These are phyloP conservation scores for Pionites leucogaster DNA, from an alignment of 2,113 vertebrate species.

Conservation along the genomic window DNA sequence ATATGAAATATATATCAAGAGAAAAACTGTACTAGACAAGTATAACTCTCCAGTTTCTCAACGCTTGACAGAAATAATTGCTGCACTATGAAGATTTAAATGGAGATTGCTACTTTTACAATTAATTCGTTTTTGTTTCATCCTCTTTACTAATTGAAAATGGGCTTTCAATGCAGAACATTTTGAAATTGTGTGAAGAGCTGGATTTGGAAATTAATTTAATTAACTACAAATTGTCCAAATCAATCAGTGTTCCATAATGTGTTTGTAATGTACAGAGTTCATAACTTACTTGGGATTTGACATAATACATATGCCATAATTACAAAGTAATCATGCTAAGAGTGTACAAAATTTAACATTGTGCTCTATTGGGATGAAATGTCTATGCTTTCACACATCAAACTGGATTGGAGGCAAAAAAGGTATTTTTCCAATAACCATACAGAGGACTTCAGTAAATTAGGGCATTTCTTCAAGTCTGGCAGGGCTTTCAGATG, in stretches of 20 bases:
- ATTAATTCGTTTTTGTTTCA: conserved; percentile 83
- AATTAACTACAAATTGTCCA: conserved; percentile 82
- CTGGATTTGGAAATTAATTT: conserved; percentile 82
- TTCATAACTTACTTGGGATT: conserved; percentile 74
- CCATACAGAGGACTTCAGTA: conserved; percentile 23
- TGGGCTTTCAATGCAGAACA: conserved; percentile 73
- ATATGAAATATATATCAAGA: conserved; percentile 50
- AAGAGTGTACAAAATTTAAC: conserved; percentile 59
- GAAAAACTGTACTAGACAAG: conserved; percentile 71
- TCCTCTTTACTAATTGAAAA: conserved; percentile 81
- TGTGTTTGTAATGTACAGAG: conserved; percentile 65
- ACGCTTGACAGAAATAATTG: conserved; percentile 79
- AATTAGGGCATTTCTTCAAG: conserved; percentile 32
- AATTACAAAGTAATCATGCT: conserved; percentile 66
- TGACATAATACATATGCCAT: conserved; percentile 61
- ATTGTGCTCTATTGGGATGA: conserved; percentile 14
- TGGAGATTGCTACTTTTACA: conserved; percentile 76
- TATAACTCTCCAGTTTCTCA: conserved; percentile 72
- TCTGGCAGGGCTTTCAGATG: neutral
- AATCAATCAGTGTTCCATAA: conserved; percentile 78
- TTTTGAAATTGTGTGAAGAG: conserved; percentile 78
- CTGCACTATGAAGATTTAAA: conserved; percentile 74
- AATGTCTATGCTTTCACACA: neutral
- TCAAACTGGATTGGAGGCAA: conserved; percentile 26
- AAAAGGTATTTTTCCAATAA: conserved; percentile 62